Evolutionary conservation across 2,888 invertebrate genomes (phyloP).

Genomic region (Melanargia galathea): DNA sequence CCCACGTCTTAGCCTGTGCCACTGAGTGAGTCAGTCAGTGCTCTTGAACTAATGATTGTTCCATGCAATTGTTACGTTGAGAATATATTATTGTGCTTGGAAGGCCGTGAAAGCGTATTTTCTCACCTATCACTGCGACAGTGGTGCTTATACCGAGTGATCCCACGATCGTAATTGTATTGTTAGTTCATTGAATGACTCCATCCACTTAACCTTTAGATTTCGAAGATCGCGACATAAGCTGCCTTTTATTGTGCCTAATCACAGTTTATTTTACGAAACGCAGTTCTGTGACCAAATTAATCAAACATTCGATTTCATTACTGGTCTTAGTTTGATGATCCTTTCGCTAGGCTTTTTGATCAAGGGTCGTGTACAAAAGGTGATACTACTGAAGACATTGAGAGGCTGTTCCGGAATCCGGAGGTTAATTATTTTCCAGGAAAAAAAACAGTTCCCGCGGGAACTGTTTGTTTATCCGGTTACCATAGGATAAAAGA

Average conservation of each 20-base stretch:
- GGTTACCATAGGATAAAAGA: no score
- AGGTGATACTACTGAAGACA: no score
- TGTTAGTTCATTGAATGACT: conserved; percentile 38
- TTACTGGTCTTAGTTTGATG: no score
- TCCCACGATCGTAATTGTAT: conserved; percentile 48
- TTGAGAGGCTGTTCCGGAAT: no score
- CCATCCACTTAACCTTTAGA: conserved; percentile 37
- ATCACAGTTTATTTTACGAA: neutral
- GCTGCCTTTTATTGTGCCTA: neutral
- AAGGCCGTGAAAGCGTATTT: conserved; percentile 71
- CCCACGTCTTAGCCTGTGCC: conserved; percentile 40
- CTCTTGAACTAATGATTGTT: conserved; percentile 67
- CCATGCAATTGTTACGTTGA: conserved; percentile 59
- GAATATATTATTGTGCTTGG: conserved; percentile 53
- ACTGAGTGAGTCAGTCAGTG: conserved; percentile 55
- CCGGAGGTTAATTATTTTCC: no score
- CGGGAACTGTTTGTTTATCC: no score
- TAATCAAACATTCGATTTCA: no score
- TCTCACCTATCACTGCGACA: conserved; percentile 57
- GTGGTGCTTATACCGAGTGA: conserved; percentile 38
- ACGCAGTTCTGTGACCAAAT: neutral
- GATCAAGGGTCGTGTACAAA: no score
- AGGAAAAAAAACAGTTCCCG: no score
- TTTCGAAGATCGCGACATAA: conserved; percentile 36
- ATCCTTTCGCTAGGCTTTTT: no score